phyloP scores from a whole-genome alignment of 2,888 invertebrate genomes.

The Deilephila porcellus region DNA sequence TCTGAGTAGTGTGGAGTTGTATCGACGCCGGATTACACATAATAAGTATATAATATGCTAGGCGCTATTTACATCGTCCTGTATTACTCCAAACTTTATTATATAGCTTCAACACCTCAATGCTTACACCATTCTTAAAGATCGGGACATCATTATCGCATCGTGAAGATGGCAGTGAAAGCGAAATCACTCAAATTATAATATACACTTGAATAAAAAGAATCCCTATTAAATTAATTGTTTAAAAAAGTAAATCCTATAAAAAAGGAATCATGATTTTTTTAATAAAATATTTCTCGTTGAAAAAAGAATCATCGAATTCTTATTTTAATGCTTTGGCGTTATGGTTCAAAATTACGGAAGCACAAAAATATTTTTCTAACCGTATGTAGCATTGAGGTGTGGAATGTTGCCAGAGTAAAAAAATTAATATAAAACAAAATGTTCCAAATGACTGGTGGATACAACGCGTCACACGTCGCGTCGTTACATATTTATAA shows the following conservation, averaged over 20 bases:
- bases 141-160: neutral
- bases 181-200: too few species aligned
- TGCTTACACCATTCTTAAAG: neutral
- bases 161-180: neutral
- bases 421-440: neutral
- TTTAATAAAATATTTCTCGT: too few species aligned
- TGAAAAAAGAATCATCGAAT: neutral
- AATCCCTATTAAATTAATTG: too few species aligned
- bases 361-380: neutral
- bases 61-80: slow-evolving; percentile 20
- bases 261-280: too few species aligned
- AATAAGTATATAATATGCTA: slow-evolving; percentile 13
- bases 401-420: slow-evolving; percentile 10
- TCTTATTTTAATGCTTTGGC: neutral
- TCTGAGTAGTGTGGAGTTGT: neutral
- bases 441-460: slow-evolving; percentile 17
- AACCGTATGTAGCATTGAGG: neutral
- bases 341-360: neutral
- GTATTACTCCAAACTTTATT: slow-evolving; percentile 8
- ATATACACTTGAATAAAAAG: too few species aligned
- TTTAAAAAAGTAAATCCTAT: too few species aligned
- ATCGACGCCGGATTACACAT: slow-evolving; percentile 1
- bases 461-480: neutral
- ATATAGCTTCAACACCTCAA: neutral
- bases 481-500: slow-evolving; percentile 13